A percentile compares a stretch with the other conserved stretches of the same genome.
Conservation (phyloP, 2,797 vertebrate genomes). For the Schizothorax lantsangensis region DNA sequence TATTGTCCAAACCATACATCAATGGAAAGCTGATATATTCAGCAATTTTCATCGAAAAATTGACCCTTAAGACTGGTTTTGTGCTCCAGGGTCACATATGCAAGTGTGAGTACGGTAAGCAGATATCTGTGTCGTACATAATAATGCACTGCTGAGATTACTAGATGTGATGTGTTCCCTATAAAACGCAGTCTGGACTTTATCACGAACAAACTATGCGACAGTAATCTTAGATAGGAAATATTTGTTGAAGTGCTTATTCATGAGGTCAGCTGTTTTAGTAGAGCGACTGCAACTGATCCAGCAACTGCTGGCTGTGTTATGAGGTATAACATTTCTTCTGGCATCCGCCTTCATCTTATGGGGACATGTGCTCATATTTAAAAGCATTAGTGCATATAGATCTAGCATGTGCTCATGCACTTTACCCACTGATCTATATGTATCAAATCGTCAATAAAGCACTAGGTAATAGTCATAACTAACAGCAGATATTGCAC, state of each 20-base stretch:
- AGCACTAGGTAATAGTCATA: background rate
- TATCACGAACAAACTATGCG: background rate
- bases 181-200: background rate
- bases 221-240: constrained; percentile 25
- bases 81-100: too few relatives aligned
- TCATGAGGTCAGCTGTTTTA: constrained; percentile 39
- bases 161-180: background rate
- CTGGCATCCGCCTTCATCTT: constrained; percentile 22
- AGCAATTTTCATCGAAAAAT: too few relatives aligned
- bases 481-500: background rate
- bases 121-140: background rate
- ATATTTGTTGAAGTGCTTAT: background rate
- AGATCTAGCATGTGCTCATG: background rate
- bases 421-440: background rate
- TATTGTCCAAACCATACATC: too few relatives aligned
- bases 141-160: background rate
- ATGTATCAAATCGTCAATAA: background rate
- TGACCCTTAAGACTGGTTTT: too few relatives aligned
- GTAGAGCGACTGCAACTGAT: constrained; percentile 22
- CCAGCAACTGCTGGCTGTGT: constrained; percentile 37
- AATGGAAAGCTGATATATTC: too few relatives aligned
- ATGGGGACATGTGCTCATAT: constrained; percentile 1
- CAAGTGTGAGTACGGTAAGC: background rate
- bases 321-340: constrained; percentile 30
- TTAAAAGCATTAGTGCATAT: background rate